Evolutionary conservation across 1,140 invertebrate species (phyloP).

Genomic region (Megalopta genalis): DNA sequence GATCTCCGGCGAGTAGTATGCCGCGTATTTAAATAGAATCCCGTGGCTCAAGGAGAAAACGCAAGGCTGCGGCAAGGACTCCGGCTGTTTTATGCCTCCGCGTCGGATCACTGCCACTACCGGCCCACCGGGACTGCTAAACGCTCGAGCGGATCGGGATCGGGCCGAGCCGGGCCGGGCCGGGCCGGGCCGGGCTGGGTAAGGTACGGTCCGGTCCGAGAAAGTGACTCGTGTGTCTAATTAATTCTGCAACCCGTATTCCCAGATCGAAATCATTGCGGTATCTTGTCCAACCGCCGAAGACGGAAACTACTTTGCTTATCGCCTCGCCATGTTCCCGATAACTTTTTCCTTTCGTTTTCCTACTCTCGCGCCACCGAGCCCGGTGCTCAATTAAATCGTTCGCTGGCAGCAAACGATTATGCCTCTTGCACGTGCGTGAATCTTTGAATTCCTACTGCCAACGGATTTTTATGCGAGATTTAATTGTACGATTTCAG

Average conservation of each 20-base stretch:
- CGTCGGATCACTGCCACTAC: conserved; percentile 51
- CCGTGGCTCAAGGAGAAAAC: conserved; percentile 63
- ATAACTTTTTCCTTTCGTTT: neutral
- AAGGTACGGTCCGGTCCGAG: neutral
- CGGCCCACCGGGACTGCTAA: conserved; percentile 13
- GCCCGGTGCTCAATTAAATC: no score
- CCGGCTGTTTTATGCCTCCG: conserved; percentile 52
- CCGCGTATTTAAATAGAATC: conserved; percentile 65
- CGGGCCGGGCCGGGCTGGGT: no score
- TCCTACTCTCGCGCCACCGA: no score
- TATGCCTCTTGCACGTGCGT: no score
- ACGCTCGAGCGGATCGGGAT: neutral
- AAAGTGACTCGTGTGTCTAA: conserved; percentile 35
- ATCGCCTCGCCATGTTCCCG: neutral
- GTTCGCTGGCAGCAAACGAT: no score
- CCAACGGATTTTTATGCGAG: no score
- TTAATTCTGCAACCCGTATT: conserved; percentile 9
- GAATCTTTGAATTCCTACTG: no score
- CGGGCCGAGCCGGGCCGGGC: no score
- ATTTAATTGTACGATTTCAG: no score
- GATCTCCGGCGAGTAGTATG: neutral
- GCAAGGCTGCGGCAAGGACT: conserved; percentile 70
- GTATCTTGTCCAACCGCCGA: neutral
- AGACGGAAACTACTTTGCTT: neutral
- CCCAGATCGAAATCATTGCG: conserved; percentile 5